A percentile compares a stretch with the other conserved stretches of the same genome.
Evolutionary conservation across 1,140 invertebrate species (phyloP).

Genomic region (Nephotettix cincticeps): DNA sequence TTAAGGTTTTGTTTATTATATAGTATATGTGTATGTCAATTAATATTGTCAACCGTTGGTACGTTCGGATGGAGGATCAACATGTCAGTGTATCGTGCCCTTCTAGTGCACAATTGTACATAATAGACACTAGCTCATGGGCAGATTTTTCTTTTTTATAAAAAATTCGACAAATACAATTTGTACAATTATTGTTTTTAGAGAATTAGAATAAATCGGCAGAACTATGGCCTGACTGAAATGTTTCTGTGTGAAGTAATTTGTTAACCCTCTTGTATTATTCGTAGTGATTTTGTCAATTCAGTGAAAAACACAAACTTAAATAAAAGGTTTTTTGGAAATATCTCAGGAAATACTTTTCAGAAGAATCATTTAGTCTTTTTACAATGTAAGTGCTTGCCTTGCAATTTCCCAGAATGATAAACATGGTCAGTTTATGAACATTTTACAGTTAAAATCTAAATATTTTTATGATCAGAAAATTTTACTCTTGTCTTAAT

Average conservation of each 20-base stretch:
- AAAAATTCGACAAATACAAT: conserved; percentile 26
- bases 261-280: too few relatives aligned
- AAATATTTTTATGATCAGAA: too few relatives aligned
- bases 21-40: conserved; percentile 15
- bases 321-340: too few relatives aligned
- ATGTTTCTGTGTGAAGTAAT: background rate
- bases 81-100: background rate
- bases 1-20: conserved; percentile 19
- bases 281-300: too few relatives aligned
- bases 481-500: too few relatives aligned
- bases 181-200: conserved; percentile 30
- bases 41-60: conserved; percentile 13
- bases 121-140: conserved; percentile 1
- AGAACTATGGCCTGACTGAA: conserved; percentile 23
- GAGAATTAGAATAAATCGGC: conserved; percentile 24
- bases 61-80: background rate
- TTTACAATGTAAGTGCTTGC: too few relatives aligned
- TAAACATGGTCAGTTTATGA: too few relatives aligned
- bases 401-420: too few relatives aligned
- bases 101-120: background rate
- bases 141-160: conserved; percentile 12
- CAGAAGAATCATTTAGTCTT: too few relatives aligned
- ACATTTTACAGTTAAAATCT: too few relatives aligned
- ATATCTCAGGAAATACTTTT: too few relatives aligned
- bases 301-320: too few relatives aligned